Evolutionary conservation across 1,140 invertebrate species (phyloP).

Genomic region (Zaprionus lachaisei): DNA sequence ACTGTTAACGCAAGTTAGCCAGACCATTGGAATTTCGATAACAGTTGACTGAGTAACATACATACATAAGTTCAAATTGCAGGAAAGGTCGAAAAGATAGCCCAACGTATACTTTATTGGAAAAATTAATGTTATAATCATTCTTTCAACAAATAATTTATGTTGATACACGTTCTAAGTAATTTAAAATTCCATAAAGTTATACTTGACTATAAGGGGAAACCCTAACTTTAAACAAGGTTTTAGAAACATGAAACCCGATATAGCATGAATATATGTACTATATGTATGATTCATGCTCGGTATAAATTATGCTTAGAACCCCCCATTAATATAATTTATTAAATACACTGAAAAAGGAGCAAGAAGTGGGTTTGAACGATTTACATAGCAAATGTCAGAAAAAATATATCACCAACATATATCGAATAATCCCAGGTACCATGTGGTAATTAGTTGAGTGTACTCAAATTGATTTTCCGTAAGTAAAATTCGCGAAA

Average conservation of each 20-base stretch:
- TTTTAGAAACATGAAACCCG: not conserved
- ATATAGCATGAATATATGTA: not conserved
- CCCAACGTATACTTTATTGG: not conserved
- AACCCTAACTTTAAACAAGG: not conserved
- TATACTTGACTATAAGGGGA: not conserved
- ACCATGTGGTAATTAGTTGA: not conserved
- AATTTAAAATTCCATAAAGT: not conserved
- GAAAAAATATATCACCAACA: not conserved
- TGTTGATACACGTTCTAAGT: not conserved
- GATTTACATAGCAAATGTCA: not conserved
- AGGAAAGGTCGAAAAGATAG: not conserved
- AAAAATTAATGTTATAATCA: not conserved
- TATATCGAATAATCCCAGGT: not conserved
- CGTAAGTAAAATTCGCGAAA: conserved; percentile 18
- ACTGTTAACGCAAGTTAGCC: conserved; percentile 29
- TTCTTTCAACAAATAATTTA: not conserved
- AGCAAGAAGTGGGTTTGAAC: not conserved
- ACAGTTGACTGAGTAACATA: conserved; percentile 2
- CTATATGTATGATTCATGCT: not conserved
- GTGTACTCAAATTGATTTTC: conserved; percentile 36
- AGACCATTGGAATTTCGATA: conserved; percentile 30
- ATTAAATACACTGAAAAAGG: not conserved
- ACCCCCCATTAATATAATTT: not conserved
- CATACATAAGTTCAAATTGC: not conserved
- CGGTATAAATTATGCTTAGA: not conserved